Evolutionary conservation across 2,888 invertebrate species (phyloP), one percentile per base, ranked within the genome.

Genomic region (Seira musarum): DNA sequence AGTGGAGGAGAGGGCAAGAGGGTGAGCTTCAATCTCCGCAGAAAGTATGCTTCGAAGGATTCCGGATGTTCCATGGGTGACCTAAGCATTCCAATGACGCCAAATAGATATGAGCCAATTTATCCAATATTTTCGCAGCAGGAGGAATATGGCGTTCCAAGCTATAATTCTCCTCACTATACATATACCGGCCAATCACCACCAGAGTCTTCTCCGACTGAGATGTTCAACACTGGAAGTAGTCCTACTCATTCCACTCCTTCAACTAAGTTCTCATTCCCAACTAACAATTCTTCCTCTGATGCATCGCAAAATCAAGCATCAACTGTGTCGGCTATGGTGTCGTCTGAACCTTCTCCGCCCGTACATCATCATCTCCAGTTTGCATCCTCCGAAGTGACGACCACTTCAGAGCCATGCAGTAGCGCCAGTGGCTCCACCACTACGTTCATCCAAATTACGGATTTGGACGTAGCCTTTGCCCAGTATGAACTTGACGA

Each of bases 121-220:
- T 87, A 87, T 70, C 87, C 87, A 0, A 81, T 84, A 19, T 87
- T 87, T 65, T 82, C 84, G 3, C 84, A 83, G 30, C 87, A 87
- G 68, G 85, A 87, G 63, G 87, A 87, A 77, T 87, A 87, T 66
- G 87, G 87, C 13, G 85, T 83, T 46, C 83, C 85, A n/a, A 53
- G 60, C n/a, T 68, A 79, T 22, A 85, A 85, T 68, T 77, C 85
- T 8, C 85, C 87, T 19, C 84, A 85, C 76, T 86, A 87, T 69
- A 83, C 76, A 46, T 86, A 87, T 71, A 79, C 83, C 35, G 82
- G 85, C n/a, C 81, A 83, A 46, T 85, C 87, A 13, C 85, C 87
- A 8, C 79, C 80, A 57, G 85, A 82, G 6, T 69, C 77, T 19
- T 84, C 85, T 21, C 84, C 84, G 40, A 80, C 67, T 21, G 80